Evolutionary conservation across 1,140 invertebrate genomes (phyloP), one percentile per base, ranked within the genome.

Genomic region (Drosophila bifasciata): DNA sequence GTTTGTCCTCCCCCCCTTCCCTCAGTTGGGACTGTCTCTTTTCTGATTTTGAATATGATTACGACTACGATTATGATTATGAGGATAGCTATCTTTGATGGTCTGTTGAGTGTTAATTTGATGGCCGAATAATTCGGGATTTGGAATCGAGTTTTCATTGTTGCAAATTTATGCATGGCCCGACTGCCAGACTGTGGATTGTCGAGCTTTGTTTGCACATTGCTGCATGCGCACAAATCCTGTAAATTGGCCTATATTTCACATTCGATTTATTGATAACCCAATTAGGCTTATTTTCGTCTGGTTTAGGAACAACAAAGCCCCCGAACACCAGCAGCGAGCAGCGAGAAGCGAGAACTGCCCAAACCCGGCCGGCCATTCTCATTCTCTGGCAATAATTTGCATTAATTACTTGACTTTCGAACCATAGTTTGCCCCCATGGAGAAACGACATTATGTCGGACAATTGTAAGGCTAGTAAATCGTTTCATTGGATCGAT

Each of bases 201-300:
- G 16, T 52, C 13, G 23, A 56, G 53, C 21, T 23, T 40, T 63
- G 61, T 49, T 64, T 49, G 25, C 28, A 61, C 44, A 59, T 25
- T 36, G 32, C 32, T 56, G 41, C 32, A 16, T 32, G 43, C 41
- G 36, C 21, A 60, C 23, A 59, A 74, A 64, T 70, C 17, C 55
- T 46, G 40, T 59, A 74, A 77, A 77, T 69, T 63, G 59, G 53
- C 25, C 58, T 69, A 63, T 59, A 77, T 77, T 77, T 63, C 51
- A 57, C 44, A 32, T 69, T 59, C 71, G 66, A 77, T 77, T 77
- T 77, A 70, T 77, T 70, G 75, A 77, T 77, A 77, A 77, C 75
- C 64, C 64, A 77, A 77, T 77, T 77, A 75, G 66, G 71, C 55
- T 46, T 63, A 61, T 64, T 75, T 77, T 56, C 32, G 53, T 43